Conservation (phyloP, 2,113 vertebrate genomes). For the Menura novaehollandiae region DNA sequence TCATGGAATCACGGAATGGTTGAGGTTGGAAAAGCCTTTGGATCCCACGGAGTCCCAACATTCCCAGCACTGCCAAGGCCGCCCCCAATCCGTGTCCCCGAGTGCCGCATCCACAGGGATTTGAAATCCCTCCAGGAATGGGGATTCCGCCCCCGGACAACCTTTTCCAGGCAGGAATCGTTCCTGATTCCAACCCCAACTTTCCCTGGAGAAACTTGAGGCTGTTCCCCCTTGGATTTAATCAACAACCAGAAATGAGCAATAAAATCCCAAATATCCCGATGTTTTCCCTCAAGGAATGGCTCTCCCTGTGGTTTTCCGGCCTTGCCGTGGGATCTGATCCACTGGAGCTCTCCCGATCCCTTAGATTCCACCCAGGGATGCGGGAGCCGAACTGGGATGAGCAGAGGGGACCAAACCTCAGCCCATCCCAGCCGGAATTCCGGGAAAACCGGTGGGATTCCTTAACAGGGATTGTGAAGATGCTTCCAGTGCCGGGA, state of each 20-base stretch:
- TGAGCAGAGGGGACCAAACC: background rate
- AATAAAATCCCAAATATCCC: background rate
- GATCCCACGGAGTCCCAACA: accelerated
- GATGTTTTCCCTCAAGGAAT: background rate
- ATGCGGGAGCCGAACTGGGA: background rate
- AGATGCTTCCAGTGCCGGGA: background rate
- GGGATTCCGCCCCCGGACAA: background rate
- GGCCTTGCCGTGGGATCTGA: background rate
- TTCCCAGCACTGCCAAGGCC: background rate
- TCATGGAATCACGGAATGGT: accelerated
- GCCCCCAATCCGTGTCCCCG: background rate
- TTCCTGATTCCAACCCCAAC: background rate
- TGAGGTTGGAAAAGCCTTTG: background rate
- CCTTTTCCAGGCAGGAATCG: background rate
- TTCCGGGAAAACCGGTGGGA: background rate
- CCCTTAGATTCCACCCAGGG: background rate
- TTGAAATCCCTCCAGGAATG: background rate
- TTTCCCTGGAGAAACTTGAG: background rate
- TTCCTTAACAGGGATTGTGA: background rate
- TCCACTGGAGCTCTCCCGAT: background rate
- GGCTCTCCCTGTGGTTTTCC: background rate
- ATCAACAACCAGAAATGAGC: too few species aligned
- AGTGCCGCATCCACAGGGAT: accelerated
- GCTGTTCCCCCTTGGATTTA: accelerated
- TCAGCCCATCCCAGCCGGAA: background rate